phyloP scores from a whole-genome alignment of 2,888 invertebrate species.

The Acanthosepion esculentum region DNA sequence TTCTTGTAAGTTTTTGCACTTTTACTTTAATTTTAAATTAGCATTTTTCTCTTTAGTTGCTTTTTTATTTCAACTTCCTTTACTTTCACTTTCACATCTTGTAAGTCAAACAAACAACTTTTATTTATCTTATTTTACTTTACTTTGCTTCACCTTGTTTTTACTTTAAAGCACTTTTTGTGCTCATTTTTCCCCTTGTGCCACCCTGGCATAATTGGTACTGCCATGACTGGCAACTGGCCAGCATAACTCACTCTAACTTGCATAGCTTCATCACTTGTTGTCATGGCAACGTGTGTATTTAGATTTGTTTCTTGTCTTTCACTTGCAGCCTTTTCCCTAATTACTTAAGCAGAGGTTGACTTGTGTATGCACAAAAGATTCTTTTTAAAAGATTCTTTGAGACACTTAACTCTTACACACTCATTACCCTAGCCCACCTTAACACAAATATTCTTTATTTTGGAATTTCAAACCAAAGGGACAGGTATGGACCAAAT shows the following conservation, averaged over 20 bases:
- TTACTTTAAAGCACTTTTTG: background rate
- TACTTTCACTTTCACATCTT: background rate
- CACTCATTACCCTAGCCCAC: too few species aligned
- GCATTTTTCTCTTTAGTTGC: too few species aligned
- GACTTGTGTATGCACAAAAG: background rate
- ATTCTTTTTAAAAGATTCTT: background rate
- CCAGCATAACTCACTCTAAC: background rate
- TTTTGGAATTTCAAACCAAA: too few species aligned
- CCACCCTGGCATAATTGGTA: background rate
- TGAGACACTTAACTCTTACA: background rate
- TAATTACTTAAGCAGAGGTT: background rate
- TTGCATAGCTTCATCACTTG: conserved; percentile 2
- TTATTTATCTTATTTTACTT: background rate
- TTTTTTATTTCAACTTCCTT: background rate
- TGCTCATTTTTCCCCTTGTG: background rate
- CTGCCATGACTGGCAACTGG: background rate
- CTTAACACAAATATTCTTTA: too few species aligned
- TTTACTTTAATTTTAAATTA: background rate
- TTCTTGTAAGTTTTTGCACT: background rate
- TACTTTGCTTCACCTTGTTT: background rate
- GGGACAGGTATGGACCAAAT: too few species aligned
- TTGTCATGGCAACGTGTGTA: background rate
- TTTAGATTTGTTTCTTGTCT: background rate
- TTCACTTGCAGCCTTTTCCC: background rate
- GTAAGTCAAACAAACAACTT: conserved; percentile 15